Evolutionary conservation across 2,113 vertebrate genomes (phyloP).

Genomic region (Pandion haliaetus): DNA sequence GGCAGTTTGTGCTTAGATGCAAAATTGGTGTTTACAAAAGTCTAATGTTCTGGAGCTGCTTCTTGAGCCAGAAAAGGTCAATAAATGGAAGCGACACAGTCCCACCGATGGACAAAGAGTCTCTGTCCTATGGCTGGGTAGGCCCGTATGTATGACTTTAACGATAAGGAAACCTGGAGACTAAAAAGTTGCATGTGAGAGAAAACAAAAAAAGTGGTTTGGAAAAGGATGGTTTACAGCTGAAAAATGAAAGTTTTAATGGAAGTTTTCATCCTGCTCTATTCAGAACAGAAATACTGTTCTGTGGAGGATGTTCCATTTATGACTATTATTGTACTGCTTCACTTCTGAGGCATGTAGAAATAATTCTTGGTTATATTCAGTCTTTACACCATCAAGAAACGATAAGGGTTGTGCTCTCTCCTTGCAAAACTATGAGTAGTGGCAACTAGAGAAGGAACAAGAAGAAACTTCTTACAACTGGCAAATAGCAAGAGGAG

Average conservation of each 20-base stretch:
- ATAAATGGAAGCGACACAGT: rapidly evolving
- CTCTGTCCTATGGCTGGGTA: not conserved
- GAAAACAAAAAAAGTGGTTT: not conserved
- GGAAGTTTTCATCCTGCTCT: too few relatives aligned
- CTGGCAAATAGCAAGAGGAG: not conserved
- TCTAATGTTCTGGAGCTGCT: not conserved
- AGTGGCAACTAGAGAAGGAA: not conserved
- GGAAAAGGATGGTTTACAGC: not conserved
- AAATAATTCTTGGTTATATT: not conserved
- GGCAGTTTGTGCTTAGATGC: not conserved
- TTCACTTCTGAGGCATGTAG: not conserved
- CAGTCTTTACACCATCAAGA: not conserved
- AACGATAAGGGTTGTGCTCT: not conserved
- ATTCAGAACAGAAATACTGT: not conserved
- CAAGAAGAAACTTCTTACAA: not conserved
- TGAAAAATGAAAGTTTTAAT: not conserved
- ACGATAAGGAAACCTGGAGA: not conserved
- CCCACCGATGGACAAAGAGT: not conserved
- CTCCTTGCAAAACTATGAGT: not conserved
- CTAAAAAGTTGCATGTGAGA: not conserved
- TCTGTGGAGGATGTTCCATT: not conserved
- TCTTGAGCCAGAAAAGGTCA: not conserved
- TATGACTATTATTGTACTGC: not conserved
- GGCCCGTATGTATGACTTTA: rapidly evolving
- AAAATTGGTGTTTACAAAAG: rapidly evolving